Evolutionary conservation across 1,140 invertebrate genomes (phyloP).

Genomic region (Lasioglossum albipes): DNA sequence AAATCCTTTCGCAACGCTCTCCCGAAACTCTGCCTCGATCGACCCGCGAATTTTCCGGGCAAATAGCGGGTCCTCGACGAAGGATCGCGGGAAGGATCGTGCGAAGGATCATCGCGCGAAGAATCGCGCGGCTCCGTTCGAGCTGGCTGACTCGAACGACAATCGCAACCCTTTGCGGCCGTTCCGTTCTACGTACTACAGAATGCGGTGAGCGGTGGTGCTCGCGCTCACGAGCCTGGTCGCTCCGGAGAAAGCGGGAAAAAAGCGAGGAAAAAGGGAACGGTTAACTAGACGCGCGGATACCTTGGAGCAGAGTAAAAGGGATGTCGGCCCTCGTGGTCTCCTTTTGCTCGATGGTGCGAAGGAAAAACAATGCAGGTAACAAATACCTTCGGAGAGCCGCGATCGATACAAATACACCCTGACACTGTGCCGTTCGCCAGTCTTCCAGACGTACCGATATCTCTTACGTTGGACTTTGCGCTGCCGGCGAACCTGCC

Average conservation of each 20-base stretch:
- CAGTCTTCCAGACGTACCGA: constrained; percentile 12
- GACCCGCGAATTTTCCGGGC: no score
- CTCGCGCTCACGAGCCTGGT: not conserved
- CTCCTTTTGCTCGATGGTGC: constrained; percentile 67
- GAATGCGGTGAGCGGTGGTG: not conserved
- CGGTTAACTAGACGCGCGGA: constrained; percentile 52
- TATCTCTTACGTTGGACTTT: not conserved
- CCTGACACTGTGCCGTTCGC: constrained; percentile 46
- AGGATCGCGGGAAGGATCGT: no score
- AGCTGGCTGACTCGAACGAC: not conserved
- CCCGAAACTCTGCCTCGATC: no score
- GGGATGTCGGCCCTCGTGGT: constrained; percentile 64
- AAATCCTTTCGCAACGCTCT: not conserved
- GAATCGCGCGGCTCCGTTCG: constrained; percentile 8
- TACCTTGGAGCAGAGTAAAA: constrained; percentile 61
- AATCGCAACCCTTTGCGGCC: no score
- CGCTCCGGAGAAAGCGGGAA: constrained; percentile 41
- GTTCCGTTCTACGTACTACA: not conserved
- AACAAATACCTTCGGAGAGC: constrained; percentile 64
- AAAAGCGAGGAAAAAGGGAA: constrained; percentile 59
- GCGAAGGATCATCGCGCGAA: no score
- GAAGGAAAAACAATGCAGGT: constrained; percentile 67
- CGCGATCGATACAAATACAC: constrained; percentile 62
- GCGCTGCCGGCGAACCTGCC: no score
- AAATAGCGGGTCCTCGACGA: no score